Conservation (phyloP, 2,888 invertebrate genomes). For the Heterodera filipjevi region DNA sequence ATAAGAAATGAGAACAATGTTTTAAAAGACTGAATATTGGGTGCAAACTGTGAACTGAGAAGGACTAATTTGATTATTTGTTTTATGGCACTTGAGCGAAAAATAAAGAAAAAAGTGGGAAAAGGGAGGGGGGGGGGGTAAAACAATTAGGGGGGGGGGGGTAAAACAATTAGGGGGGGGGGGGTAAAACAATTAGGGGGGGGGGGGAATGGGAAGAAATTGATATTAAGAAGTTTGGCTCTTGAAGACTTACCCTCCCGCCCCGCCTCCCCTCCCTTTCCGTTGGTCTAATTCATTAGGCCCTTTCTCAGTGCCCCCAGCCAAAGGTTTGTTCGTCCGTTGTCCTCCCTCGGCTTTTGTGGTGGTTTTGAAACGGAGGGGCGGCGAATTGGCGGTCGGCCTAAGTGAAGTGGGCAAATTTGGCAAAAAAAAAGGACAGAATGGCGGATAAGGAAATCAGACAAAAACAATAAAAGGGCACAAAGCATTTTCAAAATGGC, state of each 20-base stretch:
- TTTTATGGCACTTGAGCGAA: background rate
- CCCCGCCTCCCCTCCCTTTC: background rate
- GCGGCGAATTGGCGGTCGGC: background rate
- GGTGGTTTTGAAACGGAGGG: background rate
- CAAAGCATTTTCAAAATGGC: background rate
- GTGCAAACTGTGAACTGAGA: background rate
- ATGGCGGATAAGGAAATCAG: background rate
- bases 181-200: too few relatives aligned
- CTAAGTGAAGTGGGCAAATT: background rate
- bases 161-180: background rate
- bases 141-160: conserved; percentile 9
- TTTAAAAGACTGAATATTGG: too few relatives aligned
- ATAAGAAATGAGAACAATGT: background rate
- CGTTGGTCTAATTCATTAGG: background rate
- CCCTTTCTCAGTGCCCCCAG: background rate
- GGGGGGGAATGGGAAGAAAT: too few relatives aligned
- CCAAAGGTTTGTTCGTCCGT: background rate
- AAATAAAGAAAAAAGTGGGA: background rate
- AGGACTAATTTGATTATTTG: background rate
- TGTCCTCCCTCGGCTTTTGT: conserved; percentile 3
- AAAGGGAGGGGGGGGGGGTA: background rate
- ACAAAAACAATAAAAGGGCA: conserved; percentile 10
- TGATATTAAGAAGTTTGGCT: background rate
- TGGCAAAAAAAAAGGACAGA: background rate
- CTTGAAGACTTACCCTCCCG: background rate